Evolutionary conservation across 2,888 invertebrate genomes (phyloP), one percentile per base, ranked within the genome.

Genomic region (Notodonta ziczac): DNA sequence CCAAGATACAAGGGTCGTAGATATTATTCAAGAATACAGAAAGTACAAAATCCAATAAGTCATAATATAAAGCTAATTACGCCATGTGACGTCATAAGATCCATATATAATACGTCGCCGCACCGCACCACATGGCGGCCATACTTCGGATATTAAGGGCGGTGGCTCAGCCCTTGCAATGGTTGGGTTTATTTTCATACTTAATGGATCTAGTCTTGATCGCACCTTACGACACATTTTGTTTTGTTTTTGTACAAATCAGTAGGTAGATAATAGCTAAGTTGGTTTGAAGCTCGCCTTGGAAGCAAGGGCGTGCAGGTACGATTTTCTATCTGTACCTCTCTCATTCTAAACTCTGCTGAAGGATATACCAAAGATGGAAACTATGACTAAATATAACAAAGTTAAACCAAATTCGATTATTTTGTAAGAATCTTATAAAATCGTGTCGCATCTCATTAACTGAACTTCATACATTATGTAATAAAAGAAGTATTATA

Each of bases 101-200:
- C 68, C 67, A 72, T 73, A 76, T 77, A 81, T 85, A 83, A 85
- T 81, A 80, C 77, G 74, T 69, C 72, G 73, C 76, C 78, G 77
- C 74, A 77, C 73, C 60, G 60, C 65, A 70, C 82, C 82, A 77
- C 76, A 79, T 80, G 83, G 76, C 76, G 66, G 73, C 65, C 58
- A 73, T 76, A 77, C 78, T 73, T 67, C 68, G 67, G 69, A 76
- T 81, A 79, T 78, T 80, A 67, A 65, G 70, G 76, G 70, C 74
- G 56, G 60, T 70, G 66, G 66, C 61, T 72, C 72, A 64, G 67
- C 61, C 58, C 70, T 55, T 60, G 59, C 62, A 61, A 65, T 59
- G 52, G 5, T 62, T 56, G 57, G 64, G 70, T 71, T 66, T 70
- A 67, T 70, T 64, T 44, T 57, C 48, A 57, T 48, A 46, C 24